Percentiles rank a stretch among this genome's conserved stretches.
phyloP scores from a whole-genome alignment of 2,888 invertebrate genomes.

The Colletes collaris region DNA sequence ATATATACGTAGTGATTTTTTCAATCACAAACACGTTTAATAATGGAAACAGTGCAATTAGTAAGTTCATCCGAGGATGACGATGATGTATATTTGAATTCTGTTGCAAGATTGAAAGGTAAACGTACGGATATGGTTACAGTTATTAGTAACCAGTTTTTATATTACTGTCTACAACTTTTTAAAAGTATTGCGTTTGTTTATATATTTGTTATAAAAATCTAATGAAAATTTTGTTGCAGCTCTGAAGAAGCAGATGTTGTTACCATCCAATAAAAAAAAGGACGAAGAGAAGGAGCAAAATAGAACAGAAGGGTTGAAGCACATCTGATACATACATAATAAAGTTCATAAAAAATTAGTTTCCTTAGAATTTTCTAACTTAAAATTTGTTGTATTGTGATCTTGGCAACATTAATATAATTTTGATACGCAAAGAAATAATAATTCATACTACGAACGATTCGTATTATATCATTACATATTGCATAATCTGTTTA shows the following conservation, averaged over 20 bases:
- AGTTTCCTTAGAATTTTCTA: conserved; percentile 4
- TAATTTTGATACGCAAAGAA: neutral
- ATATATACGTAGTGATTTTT: neutral
- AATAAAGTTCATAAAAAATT: conserved; percentile 32
- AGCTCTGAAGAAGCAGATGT: conserved; percentile 20
- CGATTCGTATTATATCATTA: neutral
- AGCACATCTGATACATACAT: conserved; percentile 24
- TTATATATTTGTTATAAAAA: neutral
- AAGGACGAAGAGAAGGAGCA: neutral
- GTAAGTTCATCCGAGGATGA: conserved; percentile 57
- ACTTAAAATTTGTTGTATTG: neutral
- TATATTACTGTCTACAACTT: neutral
- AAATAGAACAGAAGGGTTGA: neutral
- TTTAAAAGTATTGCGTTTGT: neutral
- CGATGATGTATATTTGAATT: conserved; percentile 54
- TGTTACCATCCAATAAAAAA: neutral
- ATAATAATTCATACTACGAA: neutral
- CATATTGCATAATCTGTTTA: neutral
- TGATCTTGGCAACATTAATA: neutral
- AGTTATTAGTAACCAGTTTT: neutral
- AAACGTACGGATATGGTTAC: neutral
- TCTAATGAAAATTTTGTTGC: neutral
- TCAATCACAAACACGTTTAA: neutral
- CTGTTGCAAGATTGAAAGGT: conserved; percentile 62
- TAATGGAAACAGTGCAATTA: conserved; percentile 27